These are phyloP conservation scores for Drosophila takahashii DNA, from an alignment of 1,140 invertebrate genomes.

Conservation along the genomic window DNA sequence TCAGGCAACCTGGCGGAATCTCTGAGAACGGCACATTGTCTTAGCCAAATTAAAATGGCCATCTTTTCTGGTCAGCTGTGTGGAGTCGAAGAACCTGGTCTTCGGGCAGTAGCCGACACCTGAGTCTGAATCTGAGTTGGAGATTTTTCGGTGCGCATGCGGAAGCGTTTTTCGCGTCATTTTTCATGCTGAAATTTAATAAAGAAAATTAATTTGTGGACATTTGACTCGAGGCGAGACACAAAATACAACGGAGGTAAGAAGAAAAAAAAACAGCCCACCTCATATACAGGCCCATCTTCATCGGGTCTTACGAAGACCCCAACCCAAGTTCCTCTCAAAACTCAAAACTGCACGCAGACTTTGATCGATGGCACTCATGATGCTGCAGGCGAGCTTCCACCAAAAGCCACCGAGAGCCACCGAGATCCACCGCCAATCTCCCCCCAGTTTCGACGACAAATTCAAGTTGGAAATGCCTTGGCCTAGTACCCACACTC, in stretches of 20 bases:
- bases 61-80: conserved; percentile 23
- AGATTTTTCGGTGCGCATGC: conserved; percentile 65
- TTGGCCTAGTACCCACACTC: conserved; percentile 64
- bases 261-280: not conserved
- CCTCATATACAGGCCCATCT: conserved; percentile 13
- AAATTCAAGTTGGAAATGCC: conserved; percentile 71
- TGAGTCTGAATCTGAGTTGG: conserved; percentile 47
- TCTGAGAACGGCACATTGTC: conserved; percentile 77
- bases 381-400: conserved; percentile 70
- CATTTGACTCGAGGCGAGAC: conserved; percentile 82
- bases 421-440: conserved; percentile 27
- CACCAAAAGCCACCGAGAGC: conserved; percentile 26
- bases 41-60: conserved; percentile 72
- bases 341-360: conserved; percentile 73
- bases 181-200: conserved; percentile 84
- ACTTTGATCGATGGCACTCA: conserved; percentile 83
- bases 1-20: conserved; percentile 59
- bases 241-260: conserved; percentile 43
- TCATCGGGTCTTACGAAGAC: conserved; percentile 7
- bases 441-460: conserved; percentile 62
- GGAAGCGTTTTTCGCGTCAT: conserved; percentile 83
- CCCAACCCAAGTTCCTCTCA: conserved; percentile 30
- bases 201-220: conserved; percentile 84
- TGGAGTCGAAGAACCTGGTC: conserved; percentile 1
- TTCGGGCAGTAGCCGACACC: conserved; percentile 55